Base-by-base conservation (phyloP, 2,113 vertebrate genomes). In the Girardinichthys multiradiatus region DNA sequence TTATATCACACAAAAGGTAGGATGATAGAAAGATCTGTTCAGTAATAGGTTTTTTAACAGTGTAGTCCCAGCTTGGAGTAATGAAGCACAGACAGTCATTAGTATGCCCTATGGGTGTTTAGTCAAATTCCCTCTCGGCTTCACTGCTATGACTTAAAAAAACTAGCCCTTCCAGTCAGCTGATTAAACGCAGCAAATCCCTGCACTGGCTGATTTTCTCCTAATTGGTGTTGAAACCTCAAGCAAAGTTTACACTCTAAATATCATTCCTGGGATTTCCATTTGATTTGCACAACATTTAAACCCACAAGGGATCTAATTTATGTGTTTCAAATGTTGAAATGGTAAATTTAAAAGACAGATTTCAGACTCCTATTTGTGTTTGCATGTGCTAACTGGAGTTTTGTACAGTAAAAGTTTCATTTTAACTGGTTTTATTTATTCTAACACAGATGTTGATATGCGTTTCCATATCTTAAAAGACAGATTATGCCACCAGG, bases 101-200 rank as follows among this genome's bases (percentile, higher is more conserved):
- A 91, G 81, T 88, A 88, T 93, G 82, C 86, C 63, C 84, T 69
- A 64, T 75, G 85, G 80, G 82, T 83, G 78, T 85, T 82, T 79
- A 76, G 89, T 89, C 81, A 90, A 91, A 91, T 91, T 82, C 81
- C 74, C 88, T 85, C 83, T 87, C 70, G 79, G 74, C 77, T 79
- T 88, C 63, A 74, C 74, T 57, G 67, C 78, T 84, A 54, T 24
- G 37, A 80, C 68, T 85, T 76, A 74, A 90, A 84, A 86, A 89
- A 86, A 85, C 82, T 68, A 81, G 68, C 70, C 39, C 82, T 86
- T 86, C 79, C 82, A 85, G 83, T 86, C 84, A 83, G 73, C 88
- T 90, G 89, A 90, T 90, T 89, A 89, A 83, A 90, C 76, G 77
- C 81, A 86, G 62, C 26, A 80, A 87, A 83, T 83, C 66, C 77